Conservation (phyloP, 1,140 invertebrate species). For the Lepidostoma basale region DNA sequence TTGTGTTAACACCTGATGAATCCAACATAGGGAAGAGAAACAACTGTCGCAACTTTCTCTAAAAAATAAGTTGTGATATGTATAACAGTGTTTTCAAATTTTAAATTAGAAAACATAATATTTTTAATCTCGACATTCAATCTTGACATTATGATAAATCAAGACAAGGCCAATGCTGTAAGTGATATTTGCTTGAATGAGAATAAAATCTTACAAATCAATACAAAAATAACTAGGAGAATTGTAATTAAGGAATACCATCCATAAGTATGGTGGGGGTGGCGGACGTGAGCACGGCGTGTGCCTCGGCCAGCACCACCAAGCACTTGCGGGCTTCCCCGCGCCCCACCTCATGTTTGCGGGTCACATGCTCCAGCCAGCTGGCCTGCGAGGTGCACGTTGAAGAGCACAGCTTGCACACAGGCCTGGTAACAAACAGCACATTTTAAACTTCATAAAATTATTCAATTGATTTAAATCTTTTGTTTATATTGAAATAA, state of each 20-base stretch:
- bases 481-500: too few relatives aligned
- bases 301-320: constrained; percentile 68
- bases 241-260: not conserved
- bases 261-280: constrained; percentile 49
- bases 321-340: constrained; percentile 66
- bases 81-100: too few relatives aligned
- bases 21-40: too few relatives aligned
- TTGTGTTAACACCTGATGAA: too few relatives aligned
- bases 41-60: too few relatives aligned
- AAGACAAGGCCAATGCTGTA: too few relatives aligned
- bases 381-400: constrained; percentile 63
- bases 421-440: constrained; percentile 59
- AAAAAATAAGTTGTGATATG: too few relatives aligned
- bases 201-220: not conserved
- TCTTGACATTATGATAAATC: too few relatives aligned
- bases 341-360: constrained; percentile 62
- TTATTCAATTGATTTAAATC: too few relatives aligned
- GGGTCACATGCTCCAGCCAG: constrained; percentile 66
- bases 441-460: not conserved
- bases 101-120: too few relatives aligned
- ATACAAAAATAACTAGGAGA: not conserved
- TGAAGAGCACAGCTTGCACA: constrained; percentile 65
- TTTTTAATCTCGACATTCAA: too few relatives aligned
- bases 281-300: constrained; percentile 64
- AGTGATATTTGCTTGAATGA: too few relatives aligned